Base-by-base conservation (phyloP, 1,140 invertebrate genomes). In the Neoseiulus cucumeris region DNA sequence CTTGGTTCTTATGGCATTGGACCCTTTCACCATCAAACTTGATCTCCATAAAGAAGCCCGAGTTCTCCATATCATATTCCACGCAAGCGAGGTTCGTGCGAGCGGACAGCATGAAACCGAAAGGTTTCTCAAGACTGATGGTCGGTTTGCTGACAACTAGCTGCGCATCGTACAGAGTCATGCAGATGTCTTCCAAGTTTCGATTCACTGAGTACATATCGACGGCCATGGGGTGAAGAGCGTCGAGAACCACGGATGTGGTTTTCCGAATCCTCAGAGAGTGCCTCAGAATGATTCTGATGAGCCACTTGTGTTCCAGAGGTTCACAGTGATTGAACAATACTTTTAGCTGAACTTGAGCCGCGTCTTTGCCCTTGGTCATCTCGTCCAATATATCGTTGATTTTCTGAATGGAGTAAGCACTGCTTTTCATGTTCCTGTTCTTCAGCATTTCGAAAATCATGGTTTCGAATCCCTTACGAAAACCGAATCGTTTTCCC, bases 21-120 rank as follows among this genome's bases (percentile, higher is more conserved):
- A 90, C 89, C 67, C 92, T 78, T 78, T 97, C 91, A 0, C 91
- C 91, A 73, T 96, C 91, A 78, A 91, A 95, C 76, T 94, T 96
- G 5, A 92, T 86, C 77, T 95, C 91, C 51, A 59, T 59, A 1
- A 59, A 25, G 33, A 59, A 59, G 1, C 22, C 51, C 1, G 25
- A 25, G 22, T 59, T n/a, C 12, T 14, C 51, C 51, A 59, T 59
- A 25, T 59, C 51, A 20, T 2, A 29, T 9, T 59, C 51, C 17
- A 59, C 4, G 51, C 25, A 18, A 20, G 51, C 14, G 22, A 59
- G 51, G 22, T 59, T 59, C 14, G 51, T 20, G 14, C 51, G 51
- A 14, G 51, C 51, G 1, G 51, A 59, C 25, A 59, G 51, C 51
- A 59, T 59, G 51, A 59, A 59, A 20, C 51, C 51, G 33, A 59